Conservation (phyloP, 2,113 vertebrate genomes). For the Arothron firmamentum region DNA sequence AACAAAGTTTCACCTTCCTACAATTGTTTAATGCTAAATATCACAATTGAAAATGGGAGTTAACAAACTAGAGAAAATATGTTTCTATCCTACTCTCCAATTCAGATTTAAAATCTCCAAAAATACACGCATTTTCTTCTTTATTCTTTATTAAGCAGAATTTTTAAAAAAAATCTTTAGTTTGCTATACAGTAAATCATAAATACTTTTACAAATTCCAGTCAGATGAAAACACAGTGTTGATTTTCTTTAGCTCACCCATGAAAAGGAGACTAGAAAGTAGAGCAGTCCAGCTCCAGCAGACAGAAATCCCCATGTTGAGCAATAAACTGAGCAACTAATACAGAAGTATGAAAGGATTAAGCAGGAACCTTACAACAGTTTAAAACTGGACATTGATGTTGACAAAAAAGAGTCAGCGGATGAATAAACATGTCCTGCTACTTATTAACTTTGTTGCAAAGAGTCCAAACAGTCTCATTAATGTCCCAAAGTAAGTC, state of each 20-base stretch:
- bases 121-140: too few relatives aligned
- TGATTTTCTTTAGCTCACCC: slow-evolving; percentile 33
- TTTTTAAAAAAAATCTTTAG: too few relatives aligned
- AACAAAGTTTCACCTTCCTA: too few relatives aligned
- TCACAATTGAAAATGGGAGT: too few relatives aligned
- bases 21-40: too few relatives aligned
- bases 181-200: too few relatives aligned
- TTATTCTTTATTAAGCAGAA: too few relatives aligned
- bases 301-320: slow-evolving; percentile 49
- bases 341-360: slow-evolving; percentile 3
- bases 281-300: slow-evolving; percentile 19
- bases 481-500: background rate
- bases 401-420: background rate
- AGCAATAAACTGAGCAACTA: slow-evolving; percentile 1
- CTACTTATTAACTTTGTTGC: slow-evolving; percentile 66
- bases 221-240: background rate
- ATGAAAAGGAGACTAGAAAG: slow-evolving; percentile 42
- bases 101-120: too few relatives aligned
- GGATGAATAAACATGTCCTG: slow-evolving; percentile 17
- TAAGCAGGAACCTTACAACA: background rate
- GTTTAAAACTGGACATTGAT: slow-evolving; percentile 20
- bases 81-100: too few relatives aligned
- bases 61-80: too few relatives aligned
- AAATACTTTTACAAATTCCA: too few relatives aligned
- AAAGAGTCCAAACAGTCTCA: slow-evolving; percentile 17